Evolutionary conservation across 1,140 invertebrate species (phyloP).

Genomic region (Epicauta chinensis): DNA sequence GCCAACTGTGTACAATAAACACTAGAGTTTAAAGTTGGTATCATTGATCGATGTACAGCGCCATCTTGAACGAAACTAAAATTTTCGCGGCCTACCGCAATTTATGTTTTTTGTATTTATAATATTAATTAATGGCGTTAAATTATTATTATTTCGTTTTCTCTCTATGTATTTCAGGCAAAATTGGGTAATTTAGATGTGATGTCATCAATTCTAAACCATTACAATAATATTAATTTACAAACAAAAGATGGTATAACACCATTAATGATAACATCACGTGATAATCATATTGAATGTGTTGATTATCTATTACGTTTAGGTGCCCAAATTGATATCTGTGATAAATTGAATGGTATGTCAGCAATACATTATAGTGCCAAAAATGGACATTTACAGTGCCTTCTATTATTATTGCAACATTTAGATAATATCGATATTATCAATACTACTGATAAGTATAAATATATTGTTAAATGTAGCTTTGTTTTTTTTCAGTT

Average conservation of each 20-base stretch:
- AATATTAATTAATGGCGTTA: no score
- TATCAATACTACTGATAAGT: no score
- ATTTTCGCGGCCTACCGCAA: no score
- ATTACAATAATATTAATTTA: constrained; percentile 28
- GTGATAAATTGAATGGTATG: constrained; percentile 46
- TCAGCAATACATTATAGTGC: constrained; percentile 58
- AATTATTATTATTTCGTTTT: constrained; percentile 7
- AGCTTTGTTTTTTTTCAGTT: no score
- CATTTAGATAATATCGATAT: constrained; percentile 13
- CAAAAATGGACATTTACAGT: constrained; percentile 53
- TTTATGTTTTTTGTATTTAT: constrained; percentile 1
- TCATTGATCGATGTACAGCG: no score
- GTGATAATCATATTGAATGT: constrained; percentile 49
- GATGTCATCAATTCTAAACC: constrained; percentile 21
- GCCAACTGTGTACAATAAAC: no score
- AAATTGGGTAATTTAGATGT: constrained; percentile 30
- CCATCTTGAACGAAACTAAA: no score
- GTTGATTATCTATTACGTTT: constrained; percentile 48
- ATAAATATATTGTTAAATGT: no score
- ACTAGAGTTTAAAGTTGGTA: no score
- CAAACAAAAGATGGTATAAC: constrained; percentile 42
- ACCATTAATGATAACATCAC: constrained; percentile 54
- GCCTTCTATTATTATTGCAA: constrained; percentile 49
- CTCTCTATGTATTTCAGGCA: no score
- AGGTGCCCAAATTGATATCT: constrained; percentile 44